phyloP scores from a whole-genome alignment of 2,113 vertebrate species.

The Vanacampus margaritifer region DNA sequence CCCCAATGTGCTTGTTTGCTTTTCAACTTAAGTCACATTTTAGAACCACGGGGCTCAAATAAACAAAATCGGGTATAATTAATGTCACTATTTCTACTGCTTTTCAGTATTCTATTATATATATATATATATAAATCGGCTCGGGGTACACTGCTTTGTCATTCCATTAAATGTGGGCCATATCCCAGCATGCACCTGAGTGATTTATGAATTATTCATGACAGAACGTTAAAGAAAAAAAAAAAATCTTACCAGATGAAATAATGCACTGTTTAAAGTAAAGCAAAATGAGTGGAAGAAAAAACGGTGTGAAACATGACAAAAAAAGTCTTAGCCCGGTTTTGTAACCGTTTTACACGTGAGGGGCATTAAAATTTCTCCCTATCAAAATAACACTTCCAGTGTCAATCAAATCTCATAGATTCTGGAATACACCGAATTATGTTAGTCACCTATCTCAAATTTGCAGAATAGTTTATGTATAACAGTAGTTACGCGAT shows the following conservation, averaged over 20 bases:
- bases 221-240: background rate
- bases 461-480: too few species aligned
- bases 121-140: background rate
- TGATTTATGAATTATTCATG: background rate
- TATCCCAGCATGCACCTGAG: background rate
- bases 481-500: too few species aligned
- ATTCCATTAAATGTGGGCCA: background rate
- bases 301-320: too few species aligned
- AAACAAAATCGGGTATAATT: background rate
- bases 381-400: too few species aligned
- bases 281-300: too few species aligned
- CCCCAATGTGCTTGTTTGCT: conserved; percentile 1
- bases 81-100: background rate
- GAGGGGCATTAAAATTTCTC: too few species aligned
- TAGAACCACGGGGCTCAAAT: background rate
- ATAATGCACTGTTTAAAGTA: background rate
- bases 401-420: too few species aligned
- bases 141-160: background rate
- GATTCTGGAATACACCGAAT: too few species aligned
- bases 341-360: too few species aligned
- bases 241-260: background rate
- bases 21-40: background rate
- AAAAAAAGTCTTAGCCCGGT: too few species aligned
- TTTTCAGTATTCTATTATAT: background rate
- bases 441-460: too few species aligned